These are phyloP conservation scores for Cantharis lateralis DNA, from an alignment of 2,888 invertebrate genomes.

Conservation along the genomic window DNA sequence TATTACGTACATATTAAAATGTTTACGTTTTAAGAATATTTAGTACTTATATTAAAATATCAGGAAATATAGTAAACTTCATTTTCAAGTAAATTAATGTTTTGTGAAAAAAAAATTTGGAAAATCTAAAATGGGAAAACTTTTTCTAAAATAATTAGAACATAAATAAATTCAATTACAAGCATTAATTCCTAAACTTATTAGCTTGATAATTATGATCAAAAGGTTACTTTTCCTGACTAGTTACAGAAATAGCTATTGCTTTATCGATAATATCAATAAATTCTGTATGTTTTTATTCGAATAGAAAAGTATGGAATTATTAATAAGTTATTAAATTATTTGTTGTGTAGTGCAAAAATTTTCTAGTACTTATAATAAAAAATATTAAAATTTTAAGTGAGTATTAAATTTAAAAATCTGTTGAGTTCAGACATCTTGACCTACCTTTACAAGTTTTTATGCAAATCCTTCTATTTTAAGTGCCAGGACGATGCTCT, in stretches of 20 bases:
- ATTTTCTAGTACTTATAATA: too few relatives aligned
- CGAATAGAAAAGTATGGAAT: background rate
- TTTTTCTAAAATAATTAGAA: background rate
- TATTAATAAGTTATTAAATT: background rate
- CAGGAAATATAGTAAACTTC: background rate
- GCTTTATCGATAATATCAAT: background rate
- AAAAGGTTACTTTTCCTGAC: too few relatives aligned
- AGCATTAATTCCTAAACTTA: background rate
- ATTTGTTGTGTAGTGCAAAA: background rate
- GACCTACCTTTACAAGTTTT: conserved; percentile 40
- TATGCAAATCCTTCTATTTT: conserved; percentile 41
- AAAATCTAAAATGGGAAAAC: background rate
- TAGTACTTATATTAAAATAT: background rate
- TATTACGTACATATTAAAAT: background rate
- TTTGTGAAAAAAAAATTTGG: background rate
- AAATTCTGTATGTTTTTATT: background rate
- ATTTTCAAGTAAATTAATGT: background rate
- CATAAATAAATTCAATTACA: background rate
- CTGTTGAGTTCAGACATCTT: conserved; percentile 27
- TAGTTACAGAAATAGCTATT: too few relatives aligned
- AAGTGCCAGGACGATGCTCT: conserved; percentile 27
- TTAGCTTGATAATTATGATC: too few relatives aligned
- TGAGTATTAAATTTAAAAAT: background rate
- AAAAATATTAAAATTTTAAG: conserved; percentile 8
- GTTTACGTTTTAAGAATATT: background rate